Base-by-base conservation (phyloP, 2,113 vertebrate genomes). In the Erythrocebus patas region DNA sequence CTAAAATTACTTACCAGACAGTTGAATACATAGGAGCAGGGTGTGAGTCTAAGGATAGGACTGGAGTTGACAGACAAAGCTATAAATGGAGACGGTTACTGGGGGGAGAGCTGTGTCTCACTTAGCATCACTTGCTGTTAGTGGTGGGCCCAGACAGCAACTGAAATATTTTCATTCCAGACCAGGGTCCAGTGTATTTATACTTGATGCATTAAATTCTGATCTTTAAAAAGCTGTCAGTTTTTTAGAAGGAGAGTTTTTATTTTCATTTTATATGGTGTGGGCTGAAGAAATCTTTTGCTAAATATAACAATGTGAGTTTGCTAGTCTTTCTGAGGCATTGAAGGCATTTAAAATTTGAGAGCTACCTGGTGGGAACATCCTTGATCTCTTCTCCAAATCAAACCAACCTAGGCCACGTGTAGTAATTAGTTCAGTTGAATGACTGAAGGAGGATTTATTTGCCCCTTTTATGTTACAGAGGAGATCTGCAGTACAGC, bases 231-330 rank as follows among this genome's bases (percentile, higher is more conserved):
- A 91, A 94, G 52, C 85, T 95, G 45, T 78, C 73, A n/a, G 14
- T 75, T 83, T 93, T 86, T 81, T 70, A 91, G 81, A 94, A 93
- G 40, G 57, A 70, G 94, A 78, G 23, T 78, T 97, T 96, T 95
- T 76, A 50, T 95, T 96, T 97, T 97, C 61, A 93, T 94, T 96
- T 95, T 91, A 40, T 93, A 52, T 81, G 83, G 75, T 57, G 45
- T 76, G 23, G 35, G 16, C 66, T 38, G 73, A 85, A 90, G 72
- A 59, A 76, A 86, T 38, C 72, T 96, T 96, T 92, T 94, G 50
- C 79, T 90, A 95, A 96, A 78, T 95, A 89, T 70, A 92, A 25
- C 32, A 70, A 18, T 80, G 7, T 92, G 55, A 72, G 38, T 91
- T 96, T 97, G 57, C 52, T 88, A 30, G 55, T 83, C 78, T 95